A percentile compares a stretch with the other conserved stretches of the same genome.
These are phyloP conservation scores for Pygocentrus nattereri DNA, from an alignment of 2,797 vertebrate genomes.

Conservation along the genomic window DNA sequence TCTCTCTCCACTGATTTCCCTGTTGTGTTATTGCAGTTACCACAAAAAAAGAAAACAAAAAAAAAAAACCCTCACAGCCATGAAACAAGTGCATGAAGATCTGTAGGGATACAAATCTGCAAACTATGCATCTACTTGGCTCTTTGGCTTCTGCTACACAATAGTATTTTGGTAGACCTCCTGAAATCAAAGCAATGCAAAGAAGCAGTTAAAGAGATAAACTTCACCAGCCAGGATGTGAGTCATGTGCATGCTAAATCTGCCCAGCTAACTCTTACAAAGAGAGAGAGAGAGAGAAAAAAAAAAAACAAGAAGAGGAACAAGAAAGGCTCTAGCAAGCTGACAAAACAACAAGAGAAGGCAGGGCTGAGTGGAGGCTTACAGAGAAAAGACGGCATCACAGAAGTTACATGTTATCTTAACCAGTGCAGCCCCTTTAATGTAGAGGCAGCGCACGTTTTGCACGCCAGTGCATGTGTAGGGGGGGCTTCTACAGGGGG, in stretches of 20 bases:
- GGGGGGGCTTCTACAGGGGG: constrained; percentile 35
- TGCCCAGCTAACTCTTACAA: constrained; percentile 37
- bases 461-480: constrained; percentile 26
- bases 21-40: background rate
- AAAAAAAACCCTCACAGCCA: background rate
- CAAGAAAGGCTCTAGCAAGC: constrained; percentile 39
- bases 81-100: background rate
- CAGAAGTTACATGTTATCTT: constrained; percentile 38
- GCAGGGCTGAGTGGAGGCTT: constrained; percentile 28
- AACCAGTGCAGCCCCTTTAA: constrained; percentile 48
- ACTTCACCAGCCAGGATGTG: constrained; percentile 57
- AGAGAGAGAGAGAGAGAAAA: background rate
- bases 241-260: constrained; percentile 58
- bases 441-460: constrained; percentile 24
- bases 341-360: constrained; percentile 51
- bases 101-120: background rate
- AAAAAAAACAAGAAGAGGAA: constrained; percentile 1
- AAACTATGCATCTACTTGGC: background rate
- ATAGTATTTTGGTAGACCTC: constrained; percentile 30
- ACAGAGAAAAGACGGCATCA: constrained; percentile 39
- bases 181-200: constrained; percentile 53
- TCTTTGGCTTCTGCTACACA: background rate
- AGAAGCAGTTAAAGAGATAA: constrained; percentile 51
- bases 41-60: background rate
- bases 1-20: background rate